These are phyloP conservation scores for Lepidurus couesii DNA, from an alignment of 1,140 invertebrate species.

Conservation along the genomic window DNA sequence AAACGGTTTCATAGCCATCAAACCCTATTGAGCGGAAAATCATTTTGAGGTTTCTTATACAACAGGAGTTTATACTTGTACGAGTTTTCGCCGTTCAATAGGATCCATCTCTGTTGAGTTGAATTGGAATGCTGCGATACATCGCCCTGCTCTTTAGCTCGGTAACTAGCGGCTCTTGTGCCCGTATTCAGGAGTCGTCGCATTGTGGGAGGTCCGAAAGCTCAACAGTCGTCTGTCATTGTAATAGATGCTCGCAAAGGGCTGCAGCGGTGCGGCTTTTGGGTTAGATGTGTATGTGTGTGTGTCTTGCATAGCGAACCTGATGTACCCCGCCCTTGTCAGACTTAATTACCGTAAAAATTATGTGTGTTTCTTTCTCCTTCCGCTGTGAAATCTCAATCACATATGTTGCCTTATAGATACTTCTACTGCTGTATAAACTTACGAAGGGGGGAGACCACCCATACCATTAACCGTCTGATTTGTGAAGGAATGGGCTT, in stretches of 20 bases:
- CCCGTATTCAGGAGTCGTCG: not conserved
- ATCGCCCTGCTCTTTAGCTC: no score
- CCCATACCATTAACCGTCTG: no score
- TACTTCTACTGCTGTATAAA: no score
- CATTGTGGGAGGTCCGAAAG: slow-evolving; percentile 18
- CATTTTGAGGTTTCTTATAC: not conserved
- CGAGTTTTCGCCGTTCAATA: no score
- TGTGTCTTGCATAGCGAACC: slow-evolving; percentile 14
- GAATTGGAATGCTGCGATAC: no score
- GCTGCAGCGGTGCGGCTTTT: not conserved
- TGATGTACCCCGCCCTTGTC: slow-evolving; percentile 13
- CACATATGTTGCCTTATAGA: not conserved
- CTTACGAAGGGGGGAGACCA: no score
- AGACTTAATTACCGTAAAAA: slow-evolving; percentile 22
- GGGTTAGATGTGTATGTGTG: not conserved
- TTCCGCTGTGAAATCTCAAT: slow-evolving; percentile 2
- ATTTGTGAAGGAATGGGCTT: no score
- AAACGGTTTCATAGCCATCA: no score
- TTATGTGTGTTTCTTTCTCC: slow-evolving; percentile 11
- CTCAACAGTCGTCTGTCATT: slow-evolving; percentile 14
- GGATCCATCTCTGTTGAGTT: no score
- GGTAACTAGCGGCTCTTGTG: no score
- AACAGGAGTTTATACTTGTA: no score
- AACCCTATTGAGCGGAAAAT: slow-evolving; percentile 3
- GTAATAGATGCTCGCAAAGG: not conserved